A percentile compares a stretch with the other conserved stretches of the same genome.
phyloP scores from a whole-genome alignment of 2,797 vertebrate species.

The Rhincodon typus region DNA sequence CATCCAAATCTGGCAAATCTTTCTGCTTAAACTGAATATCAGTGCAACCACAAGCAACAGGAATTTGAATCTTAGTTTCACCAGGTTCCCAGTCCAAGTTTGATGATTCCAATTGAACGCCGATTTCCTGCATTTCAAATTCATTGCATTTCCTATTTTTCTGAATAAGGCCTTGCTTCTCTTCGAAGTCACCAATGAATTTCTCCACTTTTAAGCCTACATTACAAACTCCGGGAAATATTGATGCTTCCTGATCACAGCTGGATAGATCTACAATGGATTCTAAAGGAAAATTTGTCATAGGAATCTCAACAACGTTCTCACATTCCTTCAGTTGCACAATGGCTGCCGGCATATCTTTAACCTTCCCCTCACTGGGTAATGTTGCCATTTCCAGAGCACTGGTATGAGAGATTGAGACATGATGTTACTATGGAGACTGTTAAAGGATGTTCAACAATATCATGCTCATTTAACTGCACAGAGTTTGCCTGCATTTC shows the following conservation, averaged over 20 bases:
- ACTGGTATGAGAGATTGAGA: not conserved
- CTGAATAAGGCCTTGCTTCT: not conserved
- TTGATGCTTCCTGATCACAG: not conserved
- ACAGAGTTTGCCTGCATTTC: not conserved
- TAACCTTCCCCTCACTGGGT: not conserved
- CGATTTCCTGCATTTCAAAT: not conserved
- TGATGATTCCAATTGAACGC: not conserved
- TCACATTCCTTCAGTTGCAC: constrained; percentile 18
- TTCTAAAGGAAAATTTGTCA: not conserved
- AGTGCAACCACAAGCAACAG: no score
- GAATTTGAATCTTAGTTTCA: not conserved
- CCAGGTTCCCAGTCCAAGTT: not conserved
- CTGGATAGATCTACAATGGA: not conserved
- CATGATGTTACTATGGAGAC: not conserved
- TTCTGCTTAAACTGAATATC: not conserved
- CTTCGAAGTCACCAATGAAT: not conserved
- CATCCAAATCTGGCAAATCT: not conserved
- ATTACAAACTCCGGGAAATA: not conserved
- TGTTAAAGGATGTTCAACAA: not conserved
- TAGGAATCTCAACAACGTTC: not conserved
- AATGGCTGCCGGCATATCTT: not conserved
- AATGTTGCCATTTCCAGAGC: not conserved
- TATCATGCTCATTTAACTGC: not conserved
- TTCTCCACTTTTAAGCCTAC: not conserved
- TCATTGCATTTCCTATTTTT: not conserved